Conservation (phyloP, 2,888 invertebrate genomes). For the Belgica antarctica region DNA sequence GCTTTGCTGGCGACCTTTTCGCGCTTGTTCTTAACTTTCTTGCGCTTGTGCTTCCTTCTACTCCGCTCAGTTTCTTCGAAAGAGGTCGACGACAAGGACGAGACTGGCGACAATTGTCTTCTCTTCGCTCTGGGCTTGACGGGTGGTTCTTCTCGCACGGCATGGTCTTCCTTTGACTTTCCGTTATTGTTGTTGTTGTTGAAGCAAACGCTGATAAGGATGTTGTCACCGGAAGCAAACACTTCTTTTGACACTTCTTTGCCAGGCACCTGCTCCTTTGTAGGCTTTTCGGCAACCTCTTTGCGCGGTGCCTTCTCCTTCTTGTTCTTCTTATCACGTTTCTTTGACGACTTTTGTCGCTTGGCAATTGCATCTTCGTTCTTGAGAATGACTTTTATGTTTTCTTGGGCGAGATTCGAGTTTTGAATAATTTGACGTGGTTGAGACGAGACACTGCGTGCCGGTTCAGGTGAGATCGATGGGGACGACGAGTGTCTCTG, state of each 20-base stretch:
- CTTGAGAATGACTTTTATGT: slow-evolving; percentile 61
- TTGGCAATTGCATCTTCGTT: slow-evolving; percentile 56
- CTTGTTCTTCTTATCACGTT: slow-evolving; percentile 52
- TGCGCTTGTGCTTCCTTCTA: slow-evolving; percentile 38
- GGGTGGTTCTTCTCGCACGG: slow-evolving; percentile 47
- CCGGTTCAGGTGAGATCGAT: slow-evolving; percentile 47
- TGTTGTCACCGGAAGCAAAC: slow-evolving; percentile 89
- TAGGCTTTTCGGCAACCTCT: slow-evolving; percentile 52
- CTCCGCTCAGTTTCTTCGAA: slow-evolving; percentile 18
- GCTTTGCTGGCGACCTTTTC: slow-evolving; percentile 2
- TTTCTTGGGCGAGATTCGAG: slow-evolving; percentile 54
- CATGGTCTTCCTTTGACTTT: slow-evolving; percentile 52
- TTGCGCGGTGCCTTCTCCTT: slow-evolving; percentile 57
- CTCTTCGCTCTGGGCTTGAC: slow-evolving; percentile 19
- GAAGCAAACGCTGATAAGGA: slow-evolving; percentile 88
- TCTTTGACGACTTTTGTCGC: slow-evolving; percentile 51
- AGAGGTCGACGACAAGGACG: slow-evolving; percentile 7
- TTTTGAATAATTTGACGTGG: slow-evolving; percentile 27
- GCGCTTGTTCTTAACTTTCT: slow-evolving; percentile 45
- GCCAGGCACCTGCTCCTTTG: slow-evolving; percentile 41
- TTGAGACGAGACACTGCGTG: slow-evolving; percentile 40
- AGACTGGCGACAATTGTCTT: slow-evolving; percentile 12
- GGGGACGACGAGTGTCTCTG: slow-evolving; percentile 13
- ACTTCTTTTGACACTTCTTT: slow-evolving; percentile 66
- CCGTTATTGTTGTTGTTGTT: slow-evolving; percentile 62